A percentile compares a stretch with the other conserved stretches of the same genome.
Evolutionary conservation across 2,888 invertebrate genomes (phyloP).

Genomic region (Melieria picta): DNA sequence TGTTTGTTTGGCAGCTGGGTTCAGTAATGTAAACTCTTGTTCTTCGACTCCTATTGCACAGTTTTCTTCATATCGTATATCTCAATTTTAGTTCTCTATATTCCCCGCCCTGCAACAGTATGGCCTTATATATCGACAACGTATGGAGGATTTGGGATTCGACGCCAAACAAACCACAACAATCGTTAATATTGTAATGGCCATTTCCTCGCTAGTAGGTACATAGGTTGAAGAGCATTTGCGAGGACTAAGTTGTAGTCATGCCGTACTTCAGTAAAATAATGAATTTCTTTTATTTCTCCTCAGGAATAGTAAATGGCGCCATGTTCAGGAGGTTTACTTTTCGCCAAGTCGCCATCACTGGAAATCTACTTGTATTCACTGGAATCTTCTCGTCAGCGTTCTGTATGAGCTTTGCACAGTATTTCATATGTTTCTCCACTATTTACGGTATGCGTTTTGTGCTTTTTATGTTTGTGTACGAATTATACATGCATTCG

Average conservation of each 20-base stretch:
- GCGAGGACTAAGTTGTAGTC: neutral
- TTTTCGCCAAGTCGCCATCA: slow-evolving; percentile 75
- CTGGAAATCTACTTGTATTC: slow-evolving; percentile 71
- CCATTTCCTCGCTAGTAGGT: slow-evolving; percentile 69
- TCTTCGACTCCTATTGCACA: neutral
- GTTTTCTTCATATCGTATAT: neutral
- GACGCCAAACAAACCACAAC: slow-evolving; percentile 75
- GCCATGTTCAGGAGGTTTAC: slow-evolving; percentile 76
- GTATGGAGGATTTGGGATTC: slow-evolving; percentile 71
- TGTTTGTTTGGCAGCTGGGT: slow-evolving; percentile 76
- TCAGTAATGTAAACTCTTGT: slow-evolving; percentile 74
- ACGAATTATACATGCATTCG: no score
- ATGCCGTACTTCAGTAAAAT: neutral
- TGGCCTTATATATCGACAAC: slow-evolving; percentile 75
- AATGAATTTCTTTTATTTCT: neutral
- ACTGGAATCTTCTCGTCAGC: slow-evolving; percentile 71
- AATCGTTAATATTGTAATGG: slow-evolving; percentile 77
- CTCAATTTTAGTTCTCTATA: slow-evolving; percentile 70
- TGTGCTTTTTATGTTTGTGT: neutral
- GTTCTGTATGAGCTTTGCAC: slow-evolving; percentile 72
- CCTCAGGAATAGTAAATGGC: slow-evolving; percentile 69
- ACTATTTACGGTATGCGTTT: slow-evolving; percentile 72
- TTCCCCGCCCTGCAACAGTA: slow-evolving; percentile 78
- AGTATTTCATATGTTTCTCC: slow-evolving; percentile 74
- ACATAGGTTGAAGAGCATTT: neutral